Evolutionary conservation across 1,140 invertebrate species (phyloP).

Genomic region (Pomacea maculata): DNA sequence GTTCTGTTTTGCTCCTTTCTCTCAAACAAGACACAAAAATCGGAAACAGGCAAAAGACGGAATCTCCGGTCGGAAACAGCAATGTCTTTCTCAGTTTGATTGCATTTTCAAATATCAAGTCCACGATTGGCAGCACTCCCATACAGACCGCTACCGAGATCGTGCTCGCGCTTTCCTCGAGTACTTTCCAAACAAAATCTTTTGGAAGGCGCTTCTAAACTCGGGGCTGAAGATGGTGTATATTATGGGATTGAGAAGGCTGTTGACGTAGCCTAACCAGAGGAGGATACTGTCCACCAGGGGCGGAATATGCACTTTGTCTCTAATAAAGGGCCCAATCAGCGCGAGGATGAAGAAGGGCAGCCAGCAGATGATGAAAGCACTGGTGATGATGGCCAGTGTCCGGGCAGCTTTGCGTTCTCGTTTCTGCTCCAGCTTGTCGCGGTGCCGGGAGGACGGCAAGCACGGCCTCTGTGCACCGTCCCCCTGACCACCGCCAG

Average conservation of each 20-base stretch:
- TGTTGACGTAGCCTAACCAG: conserved; percentile 65
- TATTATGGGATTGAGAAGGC: conserved; percentile 64
- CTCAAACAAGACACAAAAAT: background rate
- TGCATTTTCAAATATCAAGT: background rate
- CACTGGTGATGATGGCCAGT: conserved; percentile 66
- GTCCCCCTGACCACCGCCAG: conserved; percentile 25
- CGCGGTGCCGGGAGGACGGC: conserved; percentile 31
- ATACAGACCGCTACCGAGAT: conserved; percentile 1
- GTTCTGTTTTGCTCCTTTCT: background rate
- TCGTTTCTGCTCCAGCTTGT: conserved; percentile 66
- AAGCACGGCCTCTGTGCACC: conserved; percentile 33
- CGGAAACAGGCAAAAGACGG: background rate
- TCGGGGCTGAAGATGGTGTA: conserved; percentile 66
- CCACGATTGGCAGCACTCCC: background rate
- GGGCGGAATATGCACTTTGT: conserved; percentile 53
- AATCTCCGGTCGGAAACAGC: background rate
- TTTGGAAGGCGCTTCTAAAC: conserved; percentile 63
- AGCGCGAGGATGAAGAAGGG: conserved; percentile 65
- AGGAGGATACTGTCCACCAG: conserved; percentile 60
- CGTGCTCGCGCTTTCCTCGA: conserved; percentile 32
- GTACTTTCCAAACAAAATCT: conserved; percentile 61
- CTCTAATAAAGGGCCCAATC: conserved; percentile 51
- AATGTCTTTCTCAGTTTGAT: background rate
- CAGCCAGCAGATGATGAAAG: conserved; percentile 64
- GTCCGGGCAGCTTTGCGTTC: conserved; percentile 68